Evolutionary conservation across 2,888 invertebrate genomes (phyloP), one percentile per base, ranked within the genome.

Genomic region (Microchrysa polita): DNA sequence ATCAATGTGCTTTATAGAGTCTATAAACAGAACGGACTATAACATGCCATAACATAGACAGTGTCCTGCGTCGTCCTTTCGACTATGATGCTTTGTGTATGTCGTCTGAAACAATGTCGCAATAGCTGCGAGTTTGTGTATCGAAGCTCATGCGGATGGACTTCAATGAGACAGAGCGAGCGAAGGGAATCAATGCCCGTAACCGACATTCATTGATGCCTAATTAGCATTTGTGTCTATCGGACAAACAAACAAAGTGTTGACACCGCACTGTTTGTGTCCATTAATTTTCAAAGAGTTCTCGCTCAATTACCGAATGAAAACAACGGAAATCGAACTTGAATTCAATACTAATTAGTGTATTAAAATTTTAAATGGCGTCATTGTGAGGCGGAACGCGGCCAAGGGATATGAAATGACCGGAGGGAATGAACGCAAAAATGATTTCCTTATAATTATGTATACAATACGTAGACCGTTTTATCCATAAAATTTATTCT

Each of bases 231-330:
- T 69, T 69, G 69, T 69, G 69, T 69, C 55, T 55, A 20, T 55
- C 23, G 40, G 20, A 34, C 67, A 67, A 57, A 67, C 34, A 27
- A 27, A 55, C 55, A 42, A 69, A 69, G 57, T 69, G 69, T 69
- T 57, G 69, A 69, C 42, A 69, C 42, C 57, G 18, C 55, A 69
- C 18, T 69, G 55, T 40, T 69, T 69, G 69, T 55, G 57, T 69
- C 69, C 69, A 69, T 69, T 69, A 69, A 69, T 69, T 69, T 69
- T 55, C 69, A 69, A 69, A 69, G 69, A 69, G 69, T 69, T 69
- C 22, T 55, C 57, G 42, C 20, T 69, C 69, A 69, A 69, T 69
- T 69, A 52, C 55, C 55, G 34, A 55, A 18, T 27, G 57, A 69
- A 55, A 69, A 55, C 69, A 55, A 69, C 65, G 44, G 44, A 67